Evolutionary conservation across 2,113 vertebrate genomes (phyloP).

Genomic region (Steatornis caripensis): DNA sequence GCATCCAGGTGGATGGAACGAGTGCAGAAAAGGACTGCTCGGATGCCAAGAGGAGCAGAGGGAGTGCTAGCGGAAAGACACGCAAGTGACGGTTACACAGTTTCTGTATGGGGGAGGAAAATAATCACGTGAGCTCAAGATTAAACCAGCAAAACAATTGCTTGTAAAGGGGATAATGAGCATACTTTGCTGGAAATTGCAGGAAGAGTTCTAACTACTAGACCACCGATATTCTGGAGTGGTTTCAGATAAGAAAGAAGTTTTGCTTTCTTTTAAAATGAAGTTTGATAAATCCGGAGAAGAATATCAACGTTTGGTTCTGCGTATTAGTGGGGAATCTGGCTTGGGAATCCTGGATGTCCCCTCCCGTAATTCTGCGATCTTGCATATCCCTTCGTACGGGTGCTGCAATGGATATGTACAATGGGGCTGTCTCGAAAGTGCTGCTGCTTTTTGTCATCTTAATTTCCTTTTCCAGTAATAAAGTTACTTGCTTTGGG

Average conservation of each 20-base stretch:
- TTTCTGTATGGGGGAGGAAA: neutral
- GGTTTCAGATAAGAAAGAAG: neutral
- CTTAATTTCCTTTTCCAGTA: neutral
- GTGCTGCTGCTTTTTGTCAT: neutral
- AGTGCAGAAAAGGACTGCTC: neutral
- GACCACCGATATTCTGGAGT: accelerated
- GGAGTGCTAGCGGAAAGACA: neutral
- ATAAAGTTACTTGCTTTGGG: neutral
- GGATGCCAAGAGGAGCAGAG: neutral
- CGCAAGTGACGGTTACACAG: neutral
- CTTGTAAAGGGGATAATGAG: neutral
- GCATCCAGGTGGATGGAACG: neutral
- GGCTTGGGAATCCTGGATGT: neutral
- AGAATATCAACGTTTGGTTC: neutral
- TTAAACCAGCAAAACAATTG: neutral
- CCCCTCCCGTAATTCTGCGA: neutral
- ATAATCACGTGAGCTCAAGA: neutral
- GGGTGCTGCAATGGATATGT: neutral
- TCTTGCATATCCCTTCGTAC: neutral
- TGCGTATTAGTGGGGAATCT: neutral
- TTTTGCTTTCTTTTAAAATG: neutral
- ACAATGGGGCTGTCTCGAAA: neutral
- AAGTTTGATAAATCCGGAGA: neutral
- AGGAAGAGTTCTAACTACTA: neutral
- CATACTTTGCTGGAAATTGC: neutral